Evolutionary conservation across 2,113 vertebrate genomes (phyloP), one percentile per base, ranked within the genome.

Genomic region (Bujurquina vittata): DNA sequence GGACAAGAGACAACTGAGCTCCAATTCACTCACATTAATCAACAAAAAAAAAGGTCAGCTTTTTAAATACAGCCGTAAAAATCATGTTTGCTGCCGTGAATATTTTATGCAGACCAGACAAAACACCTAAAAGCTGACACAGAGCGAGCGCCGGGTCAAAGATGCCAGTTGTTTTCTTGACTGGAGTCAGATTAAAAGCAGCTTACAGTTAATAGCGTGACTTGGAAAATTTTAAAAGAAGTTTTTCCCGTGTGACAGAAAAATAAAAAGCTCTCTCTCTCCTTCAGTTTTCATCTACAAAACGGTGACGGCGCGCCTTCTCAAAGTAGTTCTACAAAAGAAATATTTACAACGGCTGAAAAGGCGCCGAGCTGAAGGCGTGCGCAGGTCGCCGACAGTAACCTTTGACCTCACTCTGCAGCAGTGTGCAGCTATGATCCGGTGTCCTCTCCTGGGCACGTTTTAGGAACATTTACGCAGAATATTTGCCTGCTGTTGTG

Each of bases 291-390:
- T 81, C 79, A 79, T 92, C 89, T 84, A 85, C 52, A 81, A 89
- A 87, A 86, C 55, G 60, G 79, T 83, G 94, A 95, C 93, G 94
- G 94, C 95, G 92, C 91, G 33, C 69, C 84, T 77, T 56, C 59
- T 79, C 62, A 77, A 89, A 85, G 55, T 83, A 73, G 73, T 81
- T 90, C 40, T 81, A 87, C 56, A 46, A n/a, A 55, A 79, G 60
- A 88, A 61, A 82, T 91, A 91, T 93, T 81, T 90, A 91, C 89
- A 94, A 40, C 85, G 82, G 84, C 67, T 57, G 60, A 77, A 31
- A 43, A 79, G 33, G 46, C 1, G 57, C 67, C 10, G 26, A 82
- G 58, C 22, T 80, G 77, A 31, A n/a, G 26, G n/a, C 40, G 58
- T 8, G 20, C 23, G 61, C 15, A 7, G 56, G 57, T 5, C 1